These are phyloP conservation scores for Gracilinanus agilis DNA, from an alignment of 2,113 vertebrate species.

Conservation along the genomic window DNA sequence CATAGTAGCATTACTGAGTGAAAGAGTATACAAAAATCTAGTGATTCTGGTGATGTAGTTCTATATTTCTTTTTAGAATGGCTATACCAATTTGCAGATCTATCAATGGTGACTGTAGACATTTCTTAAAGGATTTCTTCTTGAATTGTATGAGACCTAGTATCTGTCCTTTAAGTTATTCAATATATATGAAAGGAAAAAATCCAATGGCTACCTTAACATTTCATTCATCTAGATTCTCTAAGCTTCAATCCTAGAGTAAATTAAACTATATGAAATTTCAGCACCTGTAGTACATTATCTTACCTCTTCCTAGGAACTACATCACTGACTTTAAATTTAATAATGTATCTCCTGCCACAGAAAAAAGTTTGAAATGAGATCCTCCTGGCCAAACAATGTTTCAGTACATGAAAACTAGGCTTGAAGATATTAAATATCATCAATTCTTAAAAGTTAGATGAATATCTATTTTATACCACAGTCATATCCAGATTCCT, in stretches of 20 bases:
- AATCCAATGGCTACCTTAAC: not conserved
- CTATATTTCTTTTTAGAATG: not conserved
- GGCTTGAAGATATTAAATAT: not conserved
- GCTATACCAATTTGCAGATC: not conserved
- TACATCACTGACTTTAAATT: not conserved
- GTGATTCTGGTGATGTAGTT: not conserved
- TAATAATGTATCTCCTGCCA: not conserved
- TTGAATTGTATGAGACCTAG: not conserved
- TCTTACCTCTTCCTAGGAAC: not conserved
- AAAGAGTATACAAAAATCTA: not conserved
- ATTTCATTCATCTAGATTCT: not conserved
- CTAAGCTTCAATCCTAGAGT: not conserved
- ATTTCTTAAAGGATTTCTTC: not conserved
- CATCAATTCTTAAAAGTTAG: not conserved
- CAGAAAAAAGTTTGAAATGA: not conserved
- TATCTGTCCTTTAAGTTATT: not conserved
- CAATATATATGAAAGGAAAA: not conserved
- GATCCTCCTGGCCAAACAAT: not conserved
- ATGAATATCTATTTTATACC: not conserved
- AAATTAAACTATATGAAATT: not conserved
- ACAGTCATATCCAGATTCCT: not conserved
- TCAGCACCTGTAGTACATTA: not conserved
- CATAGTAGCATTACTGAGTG: not conserved
- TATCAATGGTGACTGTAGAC: not conserved
- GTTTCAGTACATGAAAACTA: not conserved